These are phyloP conservation scores for Erynnis tages DNA, from an alignment of 2,888 invertebrate genomes.

Conservation along the genomic window DNA sequence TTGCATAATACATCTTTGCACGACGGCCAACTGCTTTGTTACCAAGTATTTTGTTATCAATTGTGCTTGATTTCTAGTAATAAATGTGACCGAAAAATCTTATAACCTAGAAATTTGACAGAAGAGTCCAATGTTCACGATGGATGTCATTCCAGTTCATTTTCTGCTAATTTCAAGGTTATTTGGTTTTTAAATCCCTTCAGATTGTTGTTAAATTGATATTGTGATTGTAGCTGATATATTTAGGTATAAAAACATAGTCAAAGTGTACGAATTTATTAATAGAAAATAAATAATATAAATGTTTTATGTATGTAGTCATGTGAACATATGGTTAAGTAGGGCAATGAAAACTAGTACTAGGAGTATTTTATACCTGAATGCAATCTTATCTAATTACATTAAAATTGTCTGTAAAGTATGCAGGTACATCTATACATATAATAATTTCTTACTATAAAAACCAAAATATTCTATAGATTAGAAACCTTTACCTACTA, in stretches of 20 bases:
- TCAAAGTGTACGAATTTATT: too few species aligned
- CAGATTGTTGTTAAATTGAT: background rate
- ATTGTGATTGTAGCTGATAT: background rate
- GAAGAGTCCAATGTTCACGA: constrained; percentile 71
- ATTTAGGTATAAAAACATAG: background rate
- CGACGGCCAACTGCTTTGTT: constrained; percentile 47
- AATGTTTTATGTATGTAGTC: background rate
- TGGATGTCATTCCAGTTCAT: constrained; percentile 55
- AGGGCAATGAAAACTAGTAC: background rate
- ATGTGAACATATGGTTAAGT: constrained; percentile 22
- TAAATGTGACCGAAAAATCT: constrained; percentile 35
- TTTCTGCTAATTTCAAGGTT: constrained; percentile 59
- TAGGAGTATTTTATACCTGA: too few species aligned
- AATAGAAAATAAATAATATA: too few species aligned
- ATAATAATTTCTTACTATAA: too few species aligned
- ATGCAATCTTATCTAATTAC: too few species aligned
- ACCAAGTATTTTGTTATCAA: constrained; percentile 36
- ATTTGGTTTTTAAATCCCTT: constrained; percentile 24
- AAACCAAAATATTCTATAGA: too few species aligned
- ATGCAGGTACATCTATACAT: too few species aligned
- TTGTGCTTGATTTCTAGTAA: constrained; percentile 39
- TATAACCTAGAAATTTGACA: constrained; percentile 77
- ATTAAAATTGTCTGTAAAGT: too few species aligned
- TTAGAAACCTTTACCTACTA: too few species aligned
- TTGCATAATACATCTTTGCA: constrained; percentile 61